Percentiles rank a stretch among this genome's conserved stretches.
Evolutionary conservation across 2,797 vertebrate species (phyloP).

Genomic region (Gymnothorax reevesii): DNA sequence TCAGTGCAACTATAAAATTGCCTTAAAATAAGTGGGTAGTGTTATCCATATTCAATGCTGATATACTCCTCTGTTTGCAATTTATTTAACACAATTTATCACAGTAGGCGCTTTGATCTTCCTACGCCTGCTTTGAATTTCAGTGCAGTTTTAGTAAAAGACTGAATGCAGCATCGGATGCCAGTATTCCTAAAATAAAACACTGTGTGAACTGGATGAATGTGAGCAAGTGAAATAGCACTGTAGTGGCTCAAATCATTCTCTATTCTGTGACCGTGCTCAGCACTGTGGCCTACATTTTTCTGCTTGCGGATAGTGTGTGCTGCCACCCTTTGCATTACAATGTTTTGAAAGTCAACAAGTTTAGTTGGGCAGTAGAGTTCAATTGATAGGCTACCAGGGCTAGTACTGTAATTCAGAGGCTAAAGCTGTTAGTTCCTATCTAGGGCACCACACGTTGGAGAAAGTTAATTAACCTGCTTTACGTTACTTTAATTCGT

Average conservation of each 20-base stretch:
- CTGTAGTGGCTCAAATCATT: background rate
- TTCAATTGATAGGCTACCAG: background rate
- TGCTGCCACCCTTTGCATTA: too few species aligned
- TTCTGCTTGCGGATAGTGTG: background rate
- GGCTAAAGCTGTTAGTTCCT: background rate
- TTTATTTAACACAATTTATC: constrained; percentile 7
- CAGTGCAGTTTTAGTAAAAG: constrained; percentile 7
- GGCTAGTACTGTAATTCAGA: background rate
- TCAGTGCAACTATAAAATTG: background rate
- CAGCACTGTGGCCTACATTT: background rate
- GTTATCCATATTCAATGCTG: background rate
- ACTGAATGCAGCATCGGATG: background rate
- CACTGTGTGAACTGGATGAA: background rate
- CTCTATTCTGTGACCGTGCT: background rate
- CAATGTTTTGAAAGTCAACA: too few species aligned
- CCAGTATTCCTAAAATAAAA: constrained; percentile 1
- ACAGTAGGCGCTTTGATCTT: background rate
- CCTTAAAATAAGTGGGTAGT: background rate
- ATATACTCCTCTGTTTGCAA: background rate
- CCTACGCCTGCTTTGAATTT: background rate
- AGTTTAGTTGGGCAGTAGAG: background rate
- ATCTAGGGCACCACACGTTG: background rate
- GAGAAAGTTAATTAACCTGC: background rate
- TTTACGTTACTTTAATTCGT: background rate
- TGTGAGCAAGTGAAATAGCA: background rate